Base-by-base conservation (phyloP, 2,113 vertebrate species). In the Motacilla tschutschensis region DNA sequence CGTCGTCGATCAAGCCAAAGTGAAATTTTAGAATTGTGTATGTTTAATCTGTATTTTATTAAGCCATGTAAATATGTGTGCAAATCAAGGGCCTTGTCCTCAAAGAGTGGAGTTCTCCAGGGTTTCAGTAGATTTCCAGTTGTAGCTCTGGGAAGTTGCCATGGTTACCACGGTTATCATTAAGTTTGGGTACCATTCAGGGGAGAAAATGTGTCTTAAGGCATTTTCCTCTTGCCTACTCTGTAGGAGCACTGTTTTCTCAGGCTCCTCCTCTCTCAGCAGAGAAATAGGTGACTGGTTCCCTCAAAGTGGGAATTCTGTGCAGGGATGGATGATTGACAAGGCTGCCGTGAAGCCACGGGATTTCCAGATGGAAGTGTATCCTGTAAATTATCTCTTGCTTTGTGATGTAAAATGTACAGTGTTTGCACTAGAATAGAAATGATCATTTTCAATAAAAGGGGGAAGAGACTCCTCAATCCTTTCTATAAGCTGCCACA, bases 331-430 rank as follows among this genome's bases (percentile, higher is more conserved):
- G 74, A 72, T 85, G 91, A 87, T 50, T 31, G 63, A 54, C 44
- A 51, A 85, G 81, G 83, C 94, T 84, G 64, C 53, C 5, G 5
- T 60, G 94, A 93, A 93, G 88, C 85, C 84, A 67, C 6, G 12
- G 93, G 87, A 95, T 95, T 95, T 90, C 64, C 89, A 95, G 94
- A 28, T 76, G 85, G 69, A 95, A 95, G 51, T 48, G 59, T 93
- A 92, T 91, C 95, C 96, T 96, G 95, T 96, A 96, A 97, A 96
- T 96, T 90, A 95, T 96, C 95, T 93, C 92, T 84, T 88, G 96
- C 95, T 96, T 95, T 94, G 78, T 96, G 96, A 90, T 96, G 95
- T 96, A 96, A 97, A 97, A 96, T 96, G 93, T 95, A 95, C 95
- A 95, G 95, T 93, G 93, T 96, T 96, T 96, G 95, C 94, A 89